Evolutionary conservation across 2,113 vertebrate genomes (phyloP).

Genomic region (Lota lota): DNA sequence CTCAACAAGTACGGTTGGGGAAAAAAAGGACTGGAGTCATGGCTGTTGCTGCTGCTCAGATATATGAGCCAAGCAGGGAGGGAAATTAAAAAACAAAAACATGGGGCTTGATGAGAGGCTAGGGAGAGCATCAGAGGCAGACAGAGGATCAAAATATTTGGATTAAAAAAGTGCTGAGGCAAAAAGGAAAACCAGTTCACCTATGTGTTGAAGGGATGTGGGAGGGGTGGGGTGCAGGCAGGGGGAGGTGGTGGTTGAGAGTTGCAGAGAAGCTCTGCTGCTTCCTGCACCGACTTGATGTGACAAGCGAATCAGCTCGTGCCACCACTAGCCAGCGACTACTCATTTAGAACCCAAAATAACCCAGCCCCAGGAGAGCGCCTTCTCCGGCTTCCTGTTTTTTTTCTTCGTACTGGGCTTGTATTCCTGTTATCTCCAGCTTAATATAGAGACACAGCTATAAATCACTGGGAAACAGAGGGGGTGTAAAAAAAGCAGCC

Average conservation of each 20-base stretch:
- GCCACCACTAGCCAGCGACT: background rate
- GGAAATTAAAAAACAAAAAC: slow-evolving; percentile 6
- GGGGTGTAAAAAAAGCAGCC: background rate
- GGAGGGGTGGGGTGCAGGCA: background rate
- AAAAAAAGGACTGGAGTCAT: background rate
- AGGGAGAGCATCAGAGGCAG: background rate
- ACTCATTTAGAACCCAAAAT: background rate
- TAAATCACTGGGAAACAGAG: slow-evolving; percentile 1
- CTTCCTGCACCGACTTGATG: background rate
- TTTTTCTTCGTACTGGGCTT: background rate
- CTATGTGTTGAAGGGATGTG: background rate
- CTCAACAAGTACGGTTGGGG: slow-evolving; percentile 20
- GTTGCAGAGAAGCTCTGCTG: background rate
- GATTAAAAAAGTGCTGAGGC: slow-evolving; percentile 1
- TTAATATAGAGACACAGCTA: slow-evolving; percentile 5
- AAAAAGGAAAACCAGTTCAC: slow-evolving; percentile 6
- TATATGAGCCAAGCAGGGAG: background rate
- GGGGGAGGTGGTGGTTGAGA: background rate
- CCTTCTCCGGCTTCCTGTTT: too few relatives aligned
- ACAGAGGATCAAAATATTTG: slow-evolving; percentile 6
- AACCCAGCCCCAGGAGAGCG: background rate
- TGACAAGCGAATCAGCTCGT: background rate
- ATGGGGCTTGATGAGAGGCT: background rate
- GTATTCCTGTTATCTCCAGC: background rate
- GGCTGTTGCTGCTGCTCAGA: background rate